phyloP scores from a whole-genome alignment of 2,797 vertebrate genomes.

The Phataginus tricuspis region DNA sequence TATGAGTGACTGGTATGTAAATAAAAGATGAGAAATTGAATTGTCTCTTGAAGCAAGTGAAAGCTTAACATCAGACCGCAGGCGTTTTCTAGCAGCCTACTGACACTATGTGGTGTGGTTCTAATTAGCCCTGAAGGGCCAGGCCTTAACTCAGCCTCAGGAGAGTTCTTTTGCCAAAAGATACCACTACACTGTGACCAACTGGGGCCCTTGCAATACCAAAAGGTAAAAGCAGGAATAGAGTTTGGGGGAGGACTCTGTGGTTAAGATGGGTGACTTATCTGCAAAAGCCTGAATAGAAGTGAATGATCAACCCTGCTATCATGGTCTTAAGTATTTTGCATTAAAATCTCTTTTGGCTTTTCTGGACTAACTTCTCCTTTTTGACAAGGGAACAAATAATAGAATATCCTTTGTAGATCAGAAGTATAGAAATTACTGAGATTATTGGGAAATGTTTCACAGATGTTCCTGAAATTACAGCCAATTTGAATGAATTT shows the following conservation, averaged over 20 bases:
- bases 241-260: background rate
- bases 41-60: slow-evolving; percentile 31
- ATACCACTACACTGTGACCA: background rate
- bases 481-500: slow-evolving; percentile 67
- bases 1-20: slow-evolving; percentile 4
- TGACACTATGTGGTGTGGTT: background rate
- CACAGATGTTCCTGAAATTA: slow-evolving; percentile 78
- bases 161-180: background rate
- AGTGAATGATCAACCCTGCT: slow-evolving; percentile 28
- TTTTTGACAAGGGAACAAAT: slow-evolving; percentile 49
- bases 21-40: slow-evolving; percentile 41
- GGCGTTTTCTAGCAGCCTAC: background rate
- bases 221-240: slow-evolving; percentile 15
- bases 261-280: slow-evolving; percentile 16
- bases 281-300: background rate
- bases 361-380: slow-evolving; percentile 37
- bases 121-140: slow-evolving; percentile 48
- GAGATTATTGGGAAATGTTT: slow-evolving; percentile 77
- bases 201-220: background rate
- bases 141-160: background rate
- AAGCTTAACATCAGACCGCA: background rate
- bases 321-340: slow-evolving; percentile 30
- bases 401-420: slow-evolving; percentile 50
- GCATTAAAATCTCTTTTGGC: slow-evolving; percentile 56
- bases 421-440: slow-evolving; percentile 68